A percentile compares a stretch with the other conserved stretches of the same genome.
Conservation (phyloP, 1,140 invertebrate genomes). For the Chymomyza costata region DNA sequence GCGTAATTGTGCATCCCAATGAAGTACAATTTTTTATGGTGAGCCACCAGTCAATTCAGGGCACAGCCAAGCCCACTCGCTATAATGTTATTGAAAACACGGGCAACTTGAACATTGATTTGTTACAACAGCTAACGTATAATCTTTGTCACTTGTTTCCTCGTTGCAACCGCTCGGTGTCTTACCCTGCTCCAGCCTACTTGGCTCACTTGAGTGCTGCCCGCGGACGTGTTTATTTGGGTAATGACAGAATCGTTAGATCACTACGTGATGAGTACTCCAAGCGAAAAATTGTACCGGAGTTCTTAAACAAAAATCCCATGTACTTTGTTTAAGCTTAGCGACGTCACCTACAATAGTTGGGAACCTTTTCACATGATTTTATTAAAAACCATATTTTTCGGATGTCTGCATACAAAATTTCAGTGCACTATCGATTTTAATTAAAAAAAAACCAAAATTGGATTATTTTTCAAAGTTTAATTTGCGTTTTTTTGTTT, state of each 20-base stretch:
- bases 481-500: too few species aligned
- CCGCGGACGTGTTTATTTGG: conserved; percentile 81
- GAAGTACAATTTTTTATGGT: conserved; percentile 92
- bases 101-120: conserved; percentile 82
- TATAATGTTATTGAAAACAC: conserved; percentile 92
- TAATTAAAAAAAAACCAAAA: too few species aligned
- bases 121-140: conserved; percentile 89
- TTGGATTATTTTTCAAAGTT: too few species aligned
- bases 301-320: conserved; percentile 53
- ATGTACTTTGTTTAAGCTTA: conserved; percentile 69
- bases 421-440: too few species aligned
- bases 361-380: too few species aligned
- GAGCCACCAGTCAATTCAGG: conserved; percentile 83
- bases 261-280: conserved; percentile 47
- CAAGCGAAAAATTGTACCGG: conserved; percentile 42
- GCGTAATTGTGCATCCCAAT: conserved; percentile 85
- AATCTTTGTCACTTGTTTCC: conserved; percentile 92
- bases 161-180: conserved; percentile 90
- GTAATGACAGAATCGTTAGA: conserved; percentile 25
- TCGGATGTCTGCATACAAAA: too few species aligned
- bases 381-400: too few species aligned
- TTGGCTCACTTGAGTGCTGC: conserved; percentile 95
- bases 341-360: too few species aligned
- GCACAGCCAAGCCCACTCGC: conserved; percentile 91
- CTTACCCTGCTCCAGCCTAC: conserved; percentile 95